phyloP scores from a whole-genome alignment of 2,797 vertebrate genomes.

The Etheostoma perlongum region DNA sequence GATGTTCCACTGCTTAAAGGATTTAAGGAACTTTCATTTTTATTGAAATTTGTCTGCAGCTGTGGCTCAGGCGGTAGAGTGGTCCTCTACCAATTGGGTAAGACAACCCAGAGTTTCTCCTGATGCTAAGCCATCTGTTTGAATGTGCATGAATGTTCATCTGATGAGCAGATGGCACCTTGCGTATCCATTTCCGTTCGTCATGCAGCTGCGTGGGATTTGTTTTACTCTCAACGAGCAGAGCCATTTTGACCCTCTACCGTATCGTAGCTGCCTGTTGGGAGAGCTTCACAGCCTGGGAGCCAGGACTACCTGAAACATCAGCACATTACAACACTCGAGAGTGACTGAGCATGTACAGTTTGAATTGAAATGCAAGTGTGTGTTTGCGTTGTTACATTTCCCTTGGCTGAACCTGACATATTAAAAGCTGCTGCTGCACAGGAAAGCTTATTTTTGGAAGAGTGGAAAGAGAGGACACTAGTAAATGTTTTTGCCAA shows the following conservation, averaged over 20 bases:
- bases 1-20: too few relatives aligned
- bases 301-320: neutral
- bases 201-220: neutral
- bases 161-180: too few relatives aligned
- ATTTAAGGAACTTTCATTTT: too few relatives aligned
- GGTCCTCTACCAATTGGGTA: too few relatives aligned
- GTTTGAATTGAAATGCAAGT: conserved; percentile 4
- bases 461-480: neutral
- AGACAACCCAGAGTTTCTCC: too few relatives aligned
- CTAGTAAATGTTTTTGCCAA: neutral
- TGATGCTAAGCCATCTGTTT: too few relatives aligned
- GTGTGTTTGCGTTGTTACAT: conserved; percentile 13
- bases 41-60: too few relatives aligned
- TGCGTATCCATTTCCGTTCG: too few relatives aligned
- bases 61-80: too few relatives aligned
- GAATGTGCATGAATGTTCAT: too few relatives aligned
- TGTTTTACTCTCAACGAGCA: neutral
- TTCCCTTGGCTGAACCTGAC: conserved; percentile 19
- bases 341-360: neutral
- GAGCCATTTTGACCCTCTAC: neutral
- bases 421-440: conserved; percentile 14
- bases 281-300: neutral
- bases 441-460: neutral
- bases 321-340: neutral
- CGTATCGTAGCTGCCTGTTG: neutral